Percentiles rank a stretch among this genome's conserved stretches.
Evolutionary conservation across 2,113 vertebrate species (phyloP).

Genomic region (Camelus bactrianus): DNA sequence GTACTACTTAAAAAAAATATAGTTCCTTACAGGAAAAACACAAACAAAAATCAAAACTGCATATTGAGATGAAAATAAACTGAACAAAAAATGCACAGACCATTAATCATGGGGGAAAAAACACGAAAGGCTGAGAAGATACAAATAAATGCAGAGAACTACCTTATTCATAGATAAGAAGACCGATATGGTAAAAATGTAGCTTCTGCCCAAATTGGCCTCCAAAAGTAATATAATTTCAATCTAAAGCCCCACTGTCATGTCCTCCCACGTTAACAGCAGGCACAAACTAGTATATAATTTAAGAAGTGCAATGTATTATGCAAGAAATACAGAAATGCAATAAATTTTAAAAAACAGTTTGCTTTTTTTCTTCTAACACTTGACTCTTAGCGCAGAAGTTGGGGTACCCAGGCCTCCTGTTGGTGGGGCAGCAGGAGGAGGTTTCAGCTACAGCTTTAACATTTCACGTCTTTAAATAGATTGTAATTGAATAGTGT

Average conservation of each 20-base stretch:
- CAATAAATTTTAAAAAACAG: background rate
- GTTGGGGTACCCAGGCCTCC: background rate
- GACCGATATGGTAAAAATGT: fast-evolving
- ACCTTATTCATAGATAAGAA: background rate
- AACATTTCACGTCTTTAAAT: background rate
- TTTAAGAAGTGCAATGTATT: background rate
- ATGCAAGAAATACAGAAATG: background rate
- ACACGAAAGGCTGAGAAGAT: background rate
- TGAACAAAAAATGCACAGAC: background rate
- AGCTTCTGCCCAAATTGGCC: background rate
- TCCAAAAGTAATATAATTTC: background rate
- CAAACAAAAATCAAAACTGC: background rate
- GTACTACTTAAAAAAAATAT: background rate
- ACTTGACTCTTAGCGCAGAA: background rate
- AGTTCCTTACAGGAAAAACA: background rate
- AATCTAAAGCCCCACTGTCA: background rate
- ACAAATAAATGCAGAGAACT: background rate
- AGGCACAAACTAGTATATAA: background rate
- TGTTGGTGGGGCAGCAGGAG: background rate
- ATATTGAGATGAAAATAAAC: background rate
- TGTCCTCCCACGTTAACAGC: background rate
- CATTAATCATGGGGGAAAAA: background rate
- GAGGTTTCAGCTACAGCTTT: background rate
- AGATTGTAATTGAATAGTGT: background rate
- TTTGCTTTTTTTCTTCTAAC: background rate